A percentile compares a stretch with the other conserved stretches of the same genome.
Conservation (phyloP, 2,113 vertebrate species). For the Equus przewalskii region DNA sequence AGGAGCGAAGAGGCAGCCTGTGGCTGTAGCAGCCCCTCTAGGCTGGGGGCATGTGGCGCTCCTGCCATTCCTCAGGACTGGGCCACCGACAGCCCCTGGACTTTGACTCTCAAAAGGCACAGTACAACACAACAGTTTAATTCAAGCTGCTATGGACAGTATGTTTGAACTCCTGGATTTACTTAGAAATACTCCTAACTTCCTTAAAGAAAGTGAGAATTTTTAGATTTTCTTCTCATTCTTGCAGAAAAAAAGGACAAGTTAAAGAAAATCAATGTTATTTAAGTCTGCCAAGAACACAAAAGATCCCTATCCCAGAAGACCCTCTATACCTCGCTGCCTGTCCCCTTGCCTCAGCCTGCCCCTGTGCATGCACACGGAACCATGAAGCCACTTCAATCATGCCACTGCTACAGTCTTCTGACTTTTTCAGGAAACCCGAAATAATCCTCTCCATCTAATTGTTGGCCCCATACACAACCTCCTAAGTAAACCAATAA, state of each 20-base stretch:
- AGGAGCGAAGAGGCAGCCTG: background rate
- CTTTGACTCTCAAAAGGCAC: background rate
- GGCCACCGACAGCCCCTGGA: background rate
- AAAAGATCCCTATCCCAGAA: background rate
- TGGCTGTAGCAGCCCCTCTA: rapidly evolving
- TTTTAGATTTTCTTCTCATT: constrained; percentile 13
- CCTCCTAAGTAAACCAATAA: background rate
- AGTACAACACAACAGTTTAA: background rate
- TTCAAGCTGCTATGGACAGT: background rate
- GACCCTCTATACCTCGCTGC: background rate
- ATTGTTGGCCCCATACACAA: background rate
- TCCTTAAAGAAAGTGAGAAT: background rate
- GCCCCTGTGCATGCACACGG: background rate
- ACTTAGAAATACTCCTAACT: background rate
- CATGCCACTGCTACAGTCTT: background rate
- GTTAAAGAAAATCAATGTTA: background rate
- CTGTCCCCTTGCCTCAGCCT: background rate
- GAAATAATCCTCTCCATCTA: background rate
- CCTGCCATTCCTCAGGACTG: rapidly evolving
- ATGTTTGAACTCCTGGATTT: background rate
- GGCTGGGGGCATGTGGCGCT: rapidly evolving
- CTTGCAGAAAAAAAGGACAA: background rate
- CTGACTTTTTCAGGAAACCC: background rate
- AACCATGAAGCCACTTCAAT: background rate
- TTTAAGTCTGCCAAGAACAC: background rate